Evolutionary conservation across 2,888 invertebrate species (phyloP).

Genomic region (Drosophila pegasa): DNA sequence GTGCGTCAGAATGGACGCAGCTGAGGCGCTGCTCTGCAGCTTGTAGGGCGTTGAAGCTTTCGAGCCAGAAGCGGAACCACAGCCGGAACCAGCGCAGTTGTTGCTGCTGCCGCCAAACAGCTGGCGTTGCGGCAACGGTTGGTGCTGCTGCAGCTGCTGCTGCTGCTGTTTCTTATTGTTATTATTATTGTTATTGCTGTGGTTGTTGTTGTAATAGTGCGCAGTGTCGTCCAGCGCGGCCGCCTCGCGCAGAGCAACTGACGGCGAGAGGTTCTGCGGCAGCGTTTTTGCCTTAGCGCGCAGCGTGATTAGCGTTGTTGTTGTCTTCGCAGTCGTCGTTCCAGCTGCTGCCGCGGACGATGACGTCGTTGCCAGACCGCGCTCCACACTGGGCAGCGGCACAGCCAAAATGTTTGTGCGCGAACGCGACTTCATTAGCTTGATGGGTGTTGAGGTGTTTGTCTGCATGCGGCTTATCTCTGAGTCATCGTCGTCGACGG

Average conservation of each 20-base stretch:
- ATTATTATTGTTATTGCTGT: slow-evolving; percentile 11
- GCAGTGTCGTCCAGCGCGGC: slow-evolving; percentile 69
- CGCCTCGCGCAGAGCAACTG: slow-evolving; percentile 79
- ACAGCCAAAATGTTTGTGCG: slow-evolving; percentile 86
- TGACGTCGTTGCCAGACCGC: slow-evolving; percentile 67
- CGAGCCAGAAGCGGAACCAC: slow-evolving; percentile 13
- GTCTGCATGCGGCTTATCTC: slow-evolving; percentile 85
- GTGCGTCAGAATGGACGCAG: slow-evolving; percentile 78
- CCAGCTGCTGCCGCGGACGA: slow-evolving; percentile 29
- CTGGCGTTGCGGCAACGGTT: slow-evolving; percentile 53
- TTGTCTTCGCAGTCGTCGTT: slow-evolving; percentile 46
- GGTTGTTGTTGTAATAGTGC: slow-evolving; percentile 25
- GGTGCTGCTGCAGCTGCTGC: slow-evolving; percentile 21
- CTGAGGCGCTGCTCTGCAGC: slow-evolving; percentile 63
- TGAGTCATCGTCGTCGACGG: slow-evolving; percentile 85
- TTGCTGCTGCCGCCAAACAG: slow-evolving; percentile 79
- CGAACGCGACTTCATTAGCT: slow-evolving; percentile 85
- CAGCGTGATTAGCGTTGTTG: slow-evolving; percentile 69
- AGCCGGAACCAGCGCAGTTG: slow-evolving; percentile 32
- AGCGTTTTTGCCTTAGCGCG: slow-evolving; percentile 87
- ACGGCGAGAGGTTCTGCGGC: slow-evolving; percentile 86
- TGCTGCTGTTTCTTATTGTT: slow-evolving; percentile 18
- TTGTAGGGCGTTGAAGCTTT: slow-evolving; percentile 57
- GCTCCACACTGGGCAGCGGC: slow-evolving; percentile 78
- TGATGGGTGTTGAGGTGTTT: slow-evolving; percentile 85